Conservation (phyloP, 23 tunicate genomes). For the Ciona savignyi region DNA sequence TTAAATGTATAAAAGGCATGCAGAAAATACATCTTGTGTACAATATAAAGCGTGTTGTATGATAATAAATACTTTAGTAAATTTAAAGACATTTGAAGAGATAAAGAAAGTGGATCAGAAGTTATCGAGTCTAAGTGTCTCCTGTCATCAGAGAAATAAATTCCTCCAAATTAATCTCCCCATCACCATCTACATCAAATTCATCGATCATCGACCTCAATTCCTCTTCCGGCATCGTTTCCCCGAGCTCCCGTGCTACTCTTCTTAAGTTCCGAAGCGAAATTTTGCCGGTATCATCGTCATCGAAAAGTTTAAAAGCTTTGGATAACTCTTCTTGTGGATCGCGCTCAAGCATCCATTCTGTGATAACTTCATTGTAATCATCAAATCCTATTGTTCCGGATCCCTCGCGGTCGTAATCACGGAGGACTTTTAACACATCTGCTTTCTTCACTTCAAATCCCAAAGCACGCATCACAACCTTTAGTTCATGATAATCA, state of each 20-base stretch:
- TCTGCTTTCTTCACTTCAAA: constrained; percentile 97
- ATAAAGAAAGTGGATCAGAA: too few species aligned
- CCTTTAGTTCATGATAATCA: constrained; percentile 94
- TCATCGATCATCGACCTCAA: constrained; percentile 95
- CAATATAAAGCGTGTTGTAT: too few species aligned
- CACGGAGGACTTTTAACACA: constrained; percentile 71
- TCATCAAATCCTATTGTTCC: constrained; percentile 88
- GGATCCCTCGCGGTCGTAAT: constrained; percentile 83
- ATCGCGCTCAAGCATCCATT: constrained; percentile 86
- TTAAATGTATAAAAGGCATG: too few species aligned
- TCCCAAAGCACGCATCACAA: constrained; percentile 90
- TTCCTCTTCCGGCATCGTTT: constrained; percentile 93
- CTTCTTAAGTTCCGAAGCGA: constrained; percentile 86
- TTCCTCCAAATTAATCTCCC: constrained; percentile 88
- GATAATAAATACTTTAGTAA: too few species aligned
- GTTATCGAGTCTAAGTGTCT: constrained; percentile 59
- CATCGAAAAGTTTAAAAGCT: constrained; percentile 91
- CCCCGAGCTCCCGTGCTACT: constrained; percentile 92
- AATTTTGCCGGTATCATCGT: constrained; percentile 97
- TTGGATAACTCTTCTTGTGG: constrained; percentile 88
- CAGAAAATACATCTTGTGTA: too few species aligned
- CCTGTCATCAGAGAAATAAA: constrained; percentile 90
- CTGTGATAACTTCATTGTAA: constrained; percentile 94
- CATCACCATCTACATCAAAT: constrained; percentile 95
- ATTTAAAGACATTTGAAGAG: too few species aligned